Evolutionary conservation across 2,888 invertebrate species (phyloP).

Genomic region (Eretmocerus hayati): DNA sequence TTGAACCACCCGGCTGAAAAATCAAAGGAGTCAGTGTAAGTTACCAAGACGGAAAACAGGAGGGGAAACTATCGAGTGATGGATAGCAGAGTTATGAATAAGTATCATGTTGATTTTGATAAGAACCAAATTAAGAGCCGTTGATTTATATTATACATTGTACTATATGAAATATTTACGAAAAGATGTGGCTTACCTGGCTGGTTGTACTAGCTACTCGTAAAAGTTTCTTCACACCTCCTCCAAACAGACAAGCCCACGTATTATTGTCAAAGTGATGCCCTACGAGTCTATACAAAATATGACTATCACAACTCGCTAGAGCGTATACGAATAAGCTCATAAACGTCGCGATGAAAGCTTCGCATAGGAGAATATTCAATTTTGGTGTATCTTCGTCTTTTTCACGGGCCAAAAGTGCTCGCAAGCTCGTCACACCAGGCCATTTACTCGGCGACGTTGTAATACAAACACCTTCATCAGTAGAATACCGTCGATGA

Average conservation of each 20-base stretch:
- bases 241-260: slow-evolving; percentile 81
- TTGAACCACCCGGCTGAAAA: slow-evolving; percentile 46
- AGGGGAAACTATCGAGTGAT: no score
- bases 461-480: slow-evolving; percentile 70
- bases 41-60: no score
- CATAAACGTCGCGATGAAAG: slow-evolving; percentile 88
- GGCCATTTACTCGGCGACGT: slow-evolving; percentile 89
- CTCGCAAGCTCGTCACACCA: slow-evolving; percentile 87
- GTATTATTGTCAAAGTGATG: slow-evolving; percentile 71
- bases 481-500: slow-evolving; percentile 67
- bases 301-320: slow-evolving; percentile 87
- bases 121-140: background rate
- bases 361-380: slow-evolving; percentile 84
- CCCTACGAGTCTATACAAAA: slow-evolving; percentile 79
- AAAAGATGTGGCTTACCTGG: slow-evolving; percentile 36
- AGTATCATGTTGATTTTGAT: no score
- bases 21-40: no score
- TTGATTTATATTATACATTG: background rate
- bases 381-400: slow-evolving; percentile 91
- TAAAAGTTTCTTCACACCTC: slow-evolving; percentile 79
- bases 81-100: background rate
- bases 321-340: slow-evolving; percentile 89
- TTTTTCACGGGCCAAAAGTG: slow-evolving; percentile 84
- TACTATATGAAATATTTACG: no score
- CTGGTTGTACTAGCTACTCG: slow-evolving; percentile 63